A percentile compares a stretch with the other conserved stretches of the same genome.
These are phyloP conservation scores for Argyresthia albistria DNA, from an alignment of 2,888 invertebrate species.

Conservation along the genomic window DNA sequence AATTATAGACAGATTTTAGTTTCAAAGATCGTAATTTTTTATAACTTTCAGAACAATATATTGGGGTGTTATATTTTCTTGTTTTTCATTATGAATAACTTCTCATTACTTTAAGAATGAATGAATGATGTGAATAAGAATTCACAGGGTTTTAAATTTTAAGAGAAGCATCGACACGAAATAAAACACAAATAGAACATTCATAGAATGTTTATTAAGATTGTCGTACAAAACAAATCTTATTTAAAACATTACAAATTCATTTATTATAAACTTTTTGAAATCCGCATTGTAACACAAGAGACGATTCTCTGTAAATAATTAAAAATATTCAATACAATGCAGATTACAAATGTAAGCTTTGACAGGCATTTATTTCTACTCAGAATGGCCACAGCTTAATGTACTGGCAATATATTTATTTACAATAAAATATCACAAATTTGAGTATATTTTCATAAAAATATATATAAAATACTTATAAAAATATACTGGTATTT, in stretches of 20 bases:
- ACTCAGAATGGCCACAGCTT: slow-evolving; percentile 51
- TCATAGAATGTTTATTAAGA: slow-evolving; percentile 67
- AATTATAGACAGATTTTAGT: too few species aligned
- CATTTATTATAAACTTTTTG: slow-evolving; percentile 19
- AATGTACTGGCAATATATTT: slow-evolving; percentile 36
- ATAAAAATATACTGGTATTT: background rate
- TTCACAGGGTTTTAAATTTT: too few species aligned
- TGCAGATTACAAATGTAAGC: slow-evolving; percentile 3
- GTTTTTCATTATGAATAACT: too few species aligned
- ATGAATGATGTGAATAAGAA: too few species aligned
- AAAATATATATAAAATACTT: background rate
- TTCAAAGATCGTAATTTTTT: too few species aligned
- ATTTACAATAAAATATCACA: slow-evolving; percentile 61
- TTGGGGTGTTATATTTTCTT: too few species aligned
- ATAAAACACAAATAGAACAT: slow-evolving; percentile 30
- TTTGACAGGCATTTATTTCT: slow-evolving; percentile 4
- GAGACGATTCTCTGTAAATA: background rate
- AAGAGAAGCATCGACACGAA: background rate
- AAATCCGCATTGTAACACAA: slow-evolving; percentile 26
- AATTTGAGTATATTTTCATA: slow-evolving; percentile 29
- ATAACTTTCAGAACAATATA: too few species aligned
- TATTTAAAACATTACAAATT: slow-evolving; percentile 31
- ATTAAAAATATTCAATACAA: slow-evolving; percentile 1
- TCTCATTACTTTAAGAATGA: too few species aligned
- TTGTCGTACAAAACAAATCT: slow-evolving; percentile 45